Evolutionary conservation across 2,113 vertebrate species (phyloP).

Genomic region (Lathamus discolor): DNA sequence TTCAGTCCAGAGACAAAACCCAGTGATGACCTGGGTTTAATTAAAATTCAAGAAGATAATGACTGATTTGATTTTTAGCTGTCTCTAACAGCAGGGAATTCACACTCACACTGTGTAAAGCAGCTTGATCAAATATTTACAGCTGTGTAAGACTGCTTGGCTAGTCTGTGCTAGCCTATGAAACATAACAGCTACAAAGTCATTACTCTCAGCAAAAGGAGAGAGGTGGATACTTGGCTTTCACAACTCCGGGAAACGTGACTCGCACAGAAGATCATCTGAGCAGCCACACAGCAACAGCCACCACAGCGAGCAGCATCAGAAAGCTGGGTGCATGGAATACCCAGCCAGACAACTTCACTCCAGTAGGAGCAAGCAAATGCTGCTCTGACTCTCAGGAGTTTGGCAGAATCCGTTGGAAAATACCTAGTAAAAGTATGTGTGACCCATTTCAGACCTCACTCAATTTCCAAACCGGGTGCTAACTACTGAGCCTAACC

Average conservation of each 20-base stretch:
- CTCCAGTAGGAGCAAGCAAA: not conserved
- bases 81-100: not conserved
- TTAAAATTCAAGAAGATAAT: not conserved
- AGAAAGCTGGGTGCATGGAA: not conserved
- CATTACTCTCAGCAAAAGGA: not conserved
- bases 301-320: rapidly evolving
- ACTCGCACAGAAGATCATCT: not conserved
- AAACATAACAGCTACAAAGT: not conserved
- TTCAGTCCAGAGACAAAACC: not conserved
- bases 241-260: not conserved
- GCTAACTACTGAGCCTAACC: not conserved
- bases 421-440: not conserved
- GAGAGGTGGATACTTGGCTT: not conserved
- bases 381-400: not conserved
- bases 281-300: not conserved
- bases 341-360: not conserved
- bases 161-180: not conserved
- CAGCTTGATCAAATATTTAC: not conserved
- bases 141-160: not conserved
- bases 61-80: not conserved
- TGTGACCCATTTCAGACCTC: not conserved
- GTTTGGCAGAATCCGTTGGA: not conserved
- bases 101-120: not conserved
- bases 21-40: not conserved
- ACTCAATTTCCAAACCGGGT: not conserved